Conservation (phyloP, 2,888 invertebrate species). For the Ichneumoninae sp. region DNA sequence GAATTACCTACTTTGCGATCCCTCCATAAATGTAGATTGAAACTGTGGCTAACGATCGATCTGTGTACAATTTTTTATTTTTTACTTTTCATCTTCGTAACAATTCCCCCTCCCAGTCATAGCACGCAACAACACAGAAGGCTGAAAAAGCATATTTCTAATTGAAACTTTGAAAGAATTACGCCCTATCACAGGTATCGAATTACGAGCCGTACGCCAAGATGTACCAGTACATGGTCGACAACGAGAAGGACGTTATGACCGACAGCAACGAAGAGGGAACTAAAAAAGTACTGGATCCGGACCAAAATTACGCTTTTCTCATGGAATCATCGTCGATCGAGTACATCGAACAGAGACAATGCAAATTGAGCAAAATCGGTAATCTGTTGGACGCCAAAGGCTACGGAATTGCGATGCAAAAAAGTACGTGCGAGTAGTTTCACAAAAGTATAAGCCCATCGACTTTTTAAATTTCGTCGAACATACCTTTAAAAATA, state of each 20-base stretch:
- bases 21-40: neutral
- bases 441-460: neutral
- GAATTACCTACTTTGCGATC: neutral
- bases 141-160: neutral
- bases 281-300: slow-evolving; percentile 85
- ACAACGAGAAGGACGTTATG: slow-evolving; percentile 87
- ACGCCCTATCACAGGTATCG: slow-evolving; percentile 87
- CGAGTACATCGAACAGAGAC: slow-evolving; percentile 92
- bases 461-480: neutral
- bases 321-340: slow-evolving; percentile 96
- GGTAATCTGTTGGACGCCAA: slow-evolving; percentile 92
- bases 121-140: neutral
- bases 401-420: slow-evolving; percentile 95
- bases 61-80: neutral
- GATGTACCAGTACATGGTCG: slow-evolving; percentile 92
- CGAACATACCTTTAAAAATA: neutral
- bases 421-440: slow-evolving; percentile 87
- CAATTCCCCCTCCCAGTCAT: neutral
- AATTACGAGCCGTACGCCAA: slow-evolving; percentile 91
- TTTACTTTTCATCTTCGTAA: neutral
- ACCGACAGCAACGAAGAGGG: slow-evolving; percentile 88
- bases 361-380: slow-evolving; percentile 91
- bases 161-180: slow-evolving; percentile 5
- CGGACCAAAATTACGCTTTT: slow-evolving; percentile 90
- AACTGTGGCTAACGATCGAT: neutral